These are phyloP conservation scores for Arizona elegans DNA, from an alignment of 2,113 vertebrate species.

Conservation along the genomic window DNA sequence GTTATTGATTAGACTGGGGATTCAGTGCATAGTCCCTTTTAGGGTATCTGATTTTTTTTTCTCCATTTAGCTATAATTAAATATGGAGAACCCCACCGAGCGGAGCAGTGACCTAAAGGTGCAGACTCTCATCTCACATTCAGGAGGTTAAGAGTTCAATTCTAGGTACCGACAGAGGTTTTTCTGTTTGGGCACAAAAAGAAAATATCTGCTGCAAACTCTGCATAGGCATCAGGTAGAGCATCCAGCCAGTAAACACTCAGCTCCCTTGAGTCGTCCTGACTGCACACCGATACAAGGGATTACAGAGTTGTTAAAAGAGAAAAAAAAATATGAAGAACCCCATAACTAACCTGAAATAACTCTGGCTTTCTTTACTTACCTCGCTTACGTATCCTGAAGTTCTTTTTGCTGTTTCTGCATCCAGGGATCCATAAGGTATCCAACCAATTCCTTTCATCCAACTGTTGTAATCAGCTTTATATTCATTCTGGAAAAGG, in stretches of 20 bases:
- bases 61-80: neutral
- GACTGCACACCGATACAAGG: neutral
- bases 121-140: neutral
- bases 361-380: neutral
- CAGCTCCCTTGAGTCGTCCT: neutral
- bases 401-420: conserved; percentile 84
- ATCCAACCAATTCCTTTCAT: conserved; percentile 85
- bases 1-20: neutral
- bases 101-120: neutral
- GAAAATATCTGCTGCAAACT: neutral
- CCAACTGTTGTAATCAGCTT: conserved; percentile 83
- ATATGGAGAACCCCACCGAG: neutral
- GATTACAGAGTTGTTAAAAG: neutral
- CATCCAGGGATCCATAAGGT: conserved; percentile 81
- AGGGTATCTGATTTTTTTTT: neutral
- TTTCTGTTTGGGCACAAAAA: neutral
- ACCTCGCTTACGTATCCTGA: conserved; percentile 85
- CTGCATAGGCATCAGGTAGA: neutral
- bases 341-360: neutral
- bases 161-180: neutral
- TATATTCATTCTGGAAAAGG: conserved; percentile 81
- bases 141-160: neutral
- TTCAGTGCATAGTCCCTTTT: neutral
- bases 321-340: neutral
- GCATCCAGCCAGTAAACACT: neutral